A percentile compares a stretch with the other conserved stretches of the same genome.
Conservation (phyloP, 92 coral and sea anemone genomes). For the Chrysogorgia sp. region DNA sequence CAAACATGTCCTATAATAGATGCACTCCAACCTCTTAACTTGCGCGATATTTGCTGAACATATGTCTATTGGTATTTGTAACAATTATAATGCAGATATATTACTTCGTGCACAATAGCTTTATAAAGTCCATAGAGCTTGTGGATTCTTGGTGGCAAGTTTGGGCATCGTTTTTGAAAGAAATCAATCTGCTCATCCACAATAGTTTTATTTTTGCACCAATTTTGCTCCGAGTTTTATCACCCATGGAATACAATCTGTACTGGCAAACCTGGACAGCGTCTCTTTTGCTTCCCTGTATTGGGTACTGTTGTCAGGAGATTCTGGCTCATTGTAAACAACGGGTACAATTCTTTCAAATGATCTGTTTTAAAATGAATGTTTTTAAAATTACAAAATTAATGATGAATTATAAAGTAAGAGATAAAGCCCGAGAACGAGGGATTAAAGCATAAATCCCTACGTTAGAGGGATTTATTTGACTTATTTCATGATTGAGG, state of each 20-base stretch:
- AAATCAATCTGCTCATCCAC: conserved; percentile 37
- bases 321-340: conserved; percentile 36
- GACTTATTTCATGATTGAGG: too few species aligned
- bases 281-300: conserved; percentile 42
- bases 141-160: conserved; percentile 16
- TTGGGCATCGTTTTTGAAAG: conserved; percentile 22
- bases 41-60: too few species aligned
- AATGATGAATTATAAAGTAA: not conserved
- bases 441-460: not conserved
- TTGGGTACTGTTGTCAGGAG: conserved; percentile 38
- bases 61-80: too few species aligned
- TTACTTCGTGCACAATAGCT: conserved; percentile 48
- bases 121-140: conserved; percentile 53
- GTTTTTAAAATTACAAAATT: not conserved
- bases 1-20: too few species aligned
- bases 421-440: not conserved
- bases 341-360: conserved; percentile 52
- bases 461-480: too few species aligned
- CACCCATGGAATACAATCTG: conserved; percentile 47
- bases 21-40: too few species aligned
- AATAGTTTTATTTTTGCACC: conserved; percentile 1
- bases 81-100: not conserved
- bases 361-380: conserved; percentile 18
- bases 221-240: conserved; percentile 36
- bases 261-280: not conserved